These are phyloP conservation scores for Octodon degus DNA, from an alignment of 2,113 vertebrate genomes.

Conservation along the genomic window DNA sequence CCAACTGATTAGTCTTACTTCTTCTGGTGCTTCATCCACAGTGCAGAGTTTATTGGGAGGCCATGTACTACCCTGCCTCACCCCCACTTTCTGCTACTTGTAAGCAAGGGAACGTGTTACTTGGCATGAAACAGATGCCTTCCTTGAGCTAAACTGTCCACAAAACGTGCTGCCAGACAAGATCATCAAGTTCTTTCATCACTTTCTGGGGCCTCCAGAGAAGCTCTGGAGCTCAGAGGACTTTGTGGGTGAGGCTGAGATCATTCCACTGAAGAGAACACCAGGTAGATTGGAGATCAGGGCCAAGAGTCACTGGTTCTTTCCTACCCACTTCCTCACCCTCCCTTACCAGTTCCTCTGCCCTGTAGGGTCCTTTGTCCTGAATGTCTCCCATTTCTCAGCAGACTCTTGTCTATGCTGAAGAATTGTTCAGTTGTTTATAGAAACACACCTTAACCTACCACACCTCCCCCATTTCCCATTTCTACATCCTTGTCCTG, in stretches of 20 bases:
- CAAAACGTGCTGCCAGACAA: conserved; percentile 13
- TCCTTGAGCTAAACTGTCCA: conserved; percentile 39
- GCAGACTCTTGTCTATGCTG: not conserved
- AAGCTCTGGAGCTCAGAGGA: not conserved
- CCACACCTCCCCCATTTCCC: not conserved
- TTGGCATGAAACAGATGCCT: conserved; percentile 75
- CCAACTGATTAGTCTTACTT: not conserved
- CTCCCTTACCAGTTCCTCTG: not conserved
- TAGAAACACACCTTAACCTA: not conserved
- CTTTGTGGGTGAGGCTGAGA: not conserved
- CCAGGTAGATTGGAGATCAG: not conserved
- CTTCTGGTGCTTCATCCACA: not conserved
- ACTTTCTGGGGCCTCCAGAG: not conserved
- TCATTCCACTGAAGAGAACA: not conserved
- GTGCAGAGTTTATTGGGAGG: not conserved
- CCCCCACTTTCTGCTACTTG: not conserved
- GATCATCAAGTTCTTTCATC: conserved; percentile 40
- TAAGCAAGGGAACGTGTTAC: conserved; percentile 63
- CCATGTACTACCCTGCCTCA: accelerated
- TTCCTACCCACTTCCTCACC: not conserved
- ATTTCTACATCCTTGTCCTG: not conserved
- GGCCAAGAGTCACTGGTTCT: not conserved
- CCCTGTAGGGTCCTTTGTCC: not conserved
- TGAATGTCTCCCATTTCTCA: not conserved
- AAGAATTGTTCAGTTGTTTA: not conserved